A percentile compares a stretch with the other conserved stretches of the same genome.
phyloP scores from a whole-genome alignment of 1,140 invertebrate species.

The Condylostylus longicornis region DNA sequence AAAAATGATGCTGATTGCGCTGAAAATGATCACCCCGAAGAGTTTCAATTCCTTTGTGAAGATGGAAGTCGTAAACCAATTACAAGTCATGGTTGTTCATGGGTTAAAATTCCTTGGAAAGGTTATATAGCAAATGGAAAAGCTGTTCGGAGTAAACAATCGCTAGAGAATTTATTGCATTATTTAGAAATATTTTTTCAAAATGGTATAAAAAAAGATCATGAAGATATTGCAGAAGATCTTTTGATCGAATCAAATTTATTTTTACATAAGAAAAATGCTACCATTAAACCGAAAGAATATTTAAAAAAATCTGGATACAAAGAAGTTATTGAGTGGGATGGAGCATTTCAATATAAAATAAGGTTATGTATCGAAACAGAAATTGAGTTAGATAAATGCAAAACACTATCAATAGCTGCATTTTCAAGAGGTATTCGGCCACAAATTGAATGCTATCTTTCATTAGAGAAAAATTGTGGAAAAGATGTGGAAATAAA shows the following conservation, averaged over 20 bases:
- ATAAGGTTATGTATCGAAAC: constrained; percentile 44
- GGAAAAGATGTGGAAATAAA: constrained; percentile 48
- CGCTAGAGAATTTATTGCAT: constrained; percentile 22
- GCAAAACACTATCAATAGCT: constrained; percentile 45
- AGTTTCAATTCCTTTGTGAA: constrained; percentile 62
- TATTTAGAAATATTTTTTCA: constrained; percentile 25
- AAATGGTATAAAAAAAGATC: constrained; percentile 22
- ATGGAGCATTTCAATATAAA: constrained; percentile 25
- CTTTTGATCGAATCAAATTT: constrained; percentile 41
- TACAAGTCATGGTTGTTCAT: constrained; percentile 51
- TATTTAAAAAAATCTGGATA: constrained; percentile 58
- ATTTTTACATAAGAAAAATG: constrained; percentile 43
- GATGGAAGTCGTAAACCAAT: constrained; percentile 57
- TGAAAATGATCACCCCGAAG: constrained; percentile 38
- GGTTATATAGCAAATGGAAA: constrained; percentile 50
- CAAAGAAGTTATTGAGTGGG: constrained; percentile 58
- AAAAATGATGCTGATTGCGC: constrained; percentile 2
- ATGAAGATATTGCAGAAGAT: constrained; percentile 28
- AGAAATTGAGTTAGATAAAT: constrained; percentile 46
- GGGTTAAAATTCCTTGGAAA: constrained; percentile 67
- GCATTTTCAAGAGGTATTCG: constrained; percentile 57
- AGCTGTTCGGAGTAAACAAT: constrained; percentile 34
- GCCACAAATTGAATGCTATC: constrained; percentile 50
- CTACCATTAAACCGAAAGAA: constrained; percentile 41
- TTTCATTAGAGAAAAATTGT: constrained; percentile 36